phyloP scores from a whole-genome alignment of 2,888 invertebrate species.

The Portevinia maculata region DNA sequence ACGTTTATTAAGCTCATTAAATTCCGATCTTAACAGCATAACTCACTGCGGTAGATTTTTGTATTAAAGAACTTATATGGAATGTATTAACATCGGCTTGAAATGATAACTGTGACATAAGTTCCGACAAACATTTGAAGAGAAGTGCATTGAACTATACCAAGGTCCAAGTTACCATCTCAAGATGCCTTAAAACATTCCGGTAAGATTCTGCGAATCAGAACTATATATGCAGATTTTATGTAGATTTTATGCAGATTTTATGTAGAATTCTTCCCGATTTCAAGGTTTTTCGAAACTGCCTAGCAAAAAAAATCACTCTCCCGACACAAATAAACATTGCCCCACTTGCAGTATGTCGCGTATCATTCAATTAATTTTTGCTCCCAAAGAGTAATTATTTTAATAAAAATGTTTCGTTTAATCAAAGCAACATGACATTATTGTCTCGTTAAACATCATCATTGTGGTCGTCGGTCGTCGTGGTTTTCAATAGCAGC shows the following conservation, averaged over 20 bases:
- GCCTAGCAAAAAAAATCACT: conserved; percentile 46
- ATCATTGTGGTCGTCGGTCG: conserved; percentile 41
- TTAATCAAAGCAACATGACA: conserved; percentile 75
- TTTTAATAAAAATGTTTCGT: conserved; percentile 75
- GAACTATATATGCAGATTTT: too few relatives aligned
- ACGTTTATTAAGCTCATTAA: too few relatives aligned
- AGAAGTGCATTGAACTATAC: too few relatives aligned
- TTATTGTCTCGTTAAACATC: conserved; percentile 74
- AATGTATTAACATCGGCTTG: too few relatives aligned
- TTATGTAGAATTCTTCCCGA: background rate
- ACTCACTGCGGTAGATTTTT: too few relatives aligned
- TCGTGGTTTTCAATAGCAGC: conserved; percentile 2
- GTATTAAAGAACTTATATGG: too few relatives aligned
- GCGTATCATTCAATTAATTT: conserved; percentile 72
- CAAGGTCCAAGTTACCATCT: background rate
- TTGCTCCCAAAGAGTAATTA: conserved; percentile 74
- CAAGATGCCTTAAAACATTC: background rate
- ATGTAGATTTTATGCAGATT: too few relatives aligned
- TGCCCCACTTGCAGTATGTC: conserved; percentile 70
- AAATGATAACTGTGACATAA: too few relatives aligned
- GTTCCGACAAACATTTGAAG: too few relatives aligned
- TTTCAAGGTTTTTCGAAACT: conserved; percentile 33
- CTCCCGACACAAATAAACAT: conserved; percentile 54
- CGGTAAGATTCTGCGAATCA: background rate
- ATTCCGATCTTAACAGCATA: too few relatives aligned